These are phyloP conservation scores for Fundulus diaphanus DNA, from an alignment of 2,797 vertebrate genomes.

Conservation along the genomic window DNA sequence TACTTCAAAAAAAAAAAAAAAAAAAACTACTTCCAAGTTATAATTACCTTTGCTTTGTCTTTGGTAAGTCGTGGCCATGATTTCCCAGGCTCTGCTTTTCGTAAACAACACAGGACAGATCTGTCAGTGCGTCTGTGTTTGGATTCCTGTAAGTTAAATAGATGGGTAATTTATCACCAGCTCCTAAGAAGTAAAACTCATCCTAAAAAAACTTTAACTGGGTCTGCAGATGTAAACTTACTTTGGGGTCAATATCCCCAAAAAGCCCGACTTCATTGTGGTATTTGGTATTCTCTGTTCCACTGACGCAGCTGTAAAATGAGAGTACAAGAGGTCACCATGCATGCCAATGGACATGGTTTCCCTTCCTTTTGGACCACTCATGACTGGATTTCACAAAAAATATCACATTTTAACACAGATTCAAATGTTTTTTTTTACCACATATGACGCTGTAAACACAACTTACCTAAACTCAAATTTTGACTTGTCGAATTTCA, in stretches of 20 bases:
- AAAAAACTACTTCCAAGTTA: background rate
- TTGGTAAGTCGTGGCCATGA: conserved; percentile 96
- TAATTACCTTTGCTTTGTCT: conserved; percentile 92
- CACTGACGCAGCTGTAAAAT: conserved; percentile 77
- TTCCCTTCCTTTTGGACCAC: background rate
- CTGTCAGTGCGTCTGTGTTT: conserved; percentile 97
- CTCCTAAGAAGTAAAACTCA: conserved; percentile 1
- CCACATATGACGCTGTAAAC: background rate
- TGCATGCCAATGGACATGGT: background rate
- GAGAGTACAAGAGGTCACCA: conserved; percentile 2
- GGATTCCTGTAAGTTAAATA: conserved; percentile 83
- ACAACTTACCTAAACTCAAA: conserved; percentile 88
- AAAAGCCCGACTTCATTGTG: conserved; percentile 81
- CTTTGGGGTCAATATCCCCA: conserved; percentile 79
- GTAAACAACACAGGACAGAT: conserved; percentile 96
- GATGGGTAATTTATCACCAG: background rate
- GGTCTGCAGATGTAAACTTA: conserved; percentile 56
- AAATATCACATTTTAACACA: background rate
- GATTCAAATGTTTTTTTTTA: background rate
- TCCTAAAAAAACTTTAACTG: background rate
- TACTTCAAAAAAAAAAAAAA: background rate
- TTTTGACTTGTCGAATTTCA: conserved; percentile 92
- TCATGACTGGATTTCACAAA: background rate
- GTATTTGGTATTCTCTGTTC: conserved; percentile 77
- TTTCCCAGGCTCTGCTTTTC: conserved; percentile 92